Conservation (phyloP, 1,140 invertebrate genomes). For the Zelostemma sp. region DNA sequence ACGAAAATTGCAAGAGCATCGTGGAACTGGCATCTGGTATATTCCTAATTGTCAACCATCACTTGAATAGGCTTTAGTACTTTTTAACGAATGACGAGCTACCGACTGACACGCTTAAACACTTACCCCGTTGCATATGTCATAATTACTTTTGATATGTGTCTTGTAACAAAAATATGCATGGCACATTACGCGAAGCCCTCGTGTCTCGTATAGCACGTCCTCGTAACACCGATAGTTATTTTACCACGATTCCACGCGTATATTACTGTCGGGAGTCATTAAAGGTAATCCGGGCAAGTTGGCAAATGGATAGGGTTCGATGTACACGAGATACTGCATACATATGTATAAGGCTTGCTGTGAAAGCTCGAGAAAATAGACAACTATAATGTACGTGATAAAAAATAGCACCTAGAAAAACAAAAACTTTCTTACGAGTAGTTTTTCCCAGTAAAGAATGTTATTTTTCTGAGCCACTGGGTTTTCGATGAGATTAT, state of each 20-base stretch:
- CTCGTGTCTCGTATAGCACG: constrained; percentile 23
- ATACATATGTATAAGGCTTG: constrained; percentile 40
- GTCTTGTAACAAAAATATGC: constrained; percentile 30
- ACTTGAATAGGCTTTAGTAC: too few relatives aligned
- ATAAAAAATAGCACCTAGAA: not conserved
- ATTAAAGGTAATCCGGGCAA: constrained; percentile 44
- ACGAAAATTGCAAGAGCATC: not conserved
- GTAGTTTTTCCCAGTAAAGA: not conserved
- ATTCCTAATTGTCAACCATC: too few relatives aligned
- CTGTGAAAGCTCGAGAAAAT: constrained; percentile 27
- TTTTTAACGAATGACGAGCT: too few relatives aligned
- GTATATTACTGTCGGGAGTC: constrained; percentile 45
- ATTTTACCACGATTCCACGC: constrained; percentile 36
- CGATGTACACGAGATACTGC: constrained; percentile 33
- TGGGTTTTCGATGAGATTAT: constrained; percentile 32
- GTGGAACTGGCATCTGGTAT: too few relatives aligned
- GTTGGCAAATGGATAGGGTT: constrained; percentile 41
- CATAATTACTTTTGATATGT: constrained; percentile 27
- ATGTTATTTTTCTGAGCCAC: not conserved
- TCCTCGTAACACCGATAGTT: constrained; percentile 28
- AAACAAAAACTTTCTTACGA: not conserved
- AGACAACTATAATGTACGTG: constrained; percentile 32
- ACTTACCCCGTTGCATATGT: constrained; percentile 24
- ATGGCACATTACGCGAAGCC: constrained; percentile 34
- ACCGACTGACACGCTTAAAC: too few relatives aligned